Evolutionary conservation across 1,140 invertebrate genomes (phyloP).

Genomic region (Cotesia chilonis): DNA sequence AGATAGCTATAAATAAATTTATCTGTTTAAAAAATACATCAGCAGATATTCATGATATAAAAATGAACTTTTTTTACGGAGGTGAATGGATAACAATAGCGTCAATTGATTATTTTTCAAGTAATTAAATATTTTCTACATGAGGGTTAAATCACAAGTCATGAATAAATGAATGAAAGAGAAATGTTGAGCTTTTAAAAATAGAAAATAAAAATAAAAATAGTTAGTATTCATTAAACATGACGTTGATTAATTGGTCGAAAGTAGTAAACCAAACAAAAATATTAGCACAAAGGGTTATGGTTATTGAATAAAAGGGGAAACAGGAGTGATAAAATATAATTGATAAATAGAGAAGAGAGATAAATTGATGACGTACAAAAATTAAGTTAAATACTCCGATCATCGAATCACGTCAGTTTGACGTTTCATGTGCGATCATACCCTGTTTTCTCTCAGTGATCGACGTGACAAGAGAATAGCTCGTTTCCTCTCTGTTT

Average conservation of each 20-base stretch:
- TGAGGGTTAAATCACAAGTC: too few relatives aligned
- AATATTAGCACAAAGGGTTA: not conserved
- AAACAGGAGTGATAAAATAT: not conserved
- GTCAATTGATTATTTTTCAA: too few relatives aligned
- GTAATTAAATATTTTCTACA: too few relatives aligned
- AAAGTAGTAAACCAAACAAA: too few relatives aligned
- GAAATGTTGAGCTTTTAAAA: not conserved
- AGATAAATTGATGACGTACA: conserved; percentile 5
- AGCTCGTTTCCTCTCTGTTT: not conserved
- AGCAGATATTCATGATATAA: too few relatives aligned
- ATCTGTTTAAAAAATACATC: too few relatives aligned
- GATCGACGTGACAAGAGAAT: not conserved
- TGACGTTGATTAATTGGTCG: too few relatives aligned
- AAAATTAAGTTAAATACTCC: not conserved
- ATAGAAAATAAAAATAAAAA: not conserved
- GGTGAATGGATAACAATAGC: too few relatives aligned
- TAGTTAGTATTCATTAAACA: not conserved
- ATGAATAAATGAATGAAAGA: too few relatives aligned
- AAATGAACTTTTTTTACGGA: too few relatives aligned
- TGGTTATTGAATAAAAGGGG: not conserved
- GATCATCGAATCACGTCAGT: conserved; percentile 7
- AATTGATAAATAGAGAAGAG: not conserved
- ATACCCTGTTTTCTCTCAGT: not conserved
- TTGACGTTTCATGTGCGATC: conserved; percentile 3
- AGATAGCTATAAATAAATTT: too few relatives aligned